Evolutionary conservation across 2,888 invertebrate species (phyloP).

Genomic region (Chalcis sispes): DNA sequence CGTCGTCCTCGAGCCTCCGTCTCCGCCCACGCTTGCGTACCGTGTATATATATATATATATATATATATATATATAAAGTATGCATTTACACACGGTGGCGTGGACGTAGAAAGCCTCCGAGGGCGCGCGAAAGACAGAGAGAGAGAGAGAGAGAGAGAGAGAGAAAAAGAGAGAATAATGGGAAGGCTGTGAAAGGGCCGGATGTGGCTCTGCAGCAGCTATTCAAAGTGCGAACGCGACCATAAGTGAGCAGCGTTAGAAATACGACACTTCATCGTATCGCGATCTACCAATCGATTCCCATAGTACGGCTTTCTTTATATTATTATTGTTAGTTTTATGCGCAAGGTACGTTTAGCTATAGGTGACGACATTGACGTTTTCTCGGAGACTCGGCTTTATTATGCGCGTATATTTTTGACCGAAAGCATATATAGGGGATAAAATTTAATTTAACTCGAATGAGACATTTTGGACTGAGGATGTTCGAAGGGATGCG

Average conservation of each 20-base stretch:
- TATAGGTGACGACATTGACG: not conserved
- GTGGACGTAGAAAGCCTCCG: too few relatives aligned
- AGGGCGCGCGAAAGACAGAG: not conserved
- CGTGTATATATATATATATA: not conserved
- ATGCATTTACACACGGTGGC: too few relatives aligned
- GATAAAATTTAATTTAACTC: not conserved
- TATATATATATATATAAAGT: not conserved
- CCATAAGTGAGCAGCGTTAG: constrained; percentile 72
- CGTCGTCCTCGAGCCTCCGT: constrained; percentile 22
- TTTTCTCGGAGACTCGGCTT: not conserved
- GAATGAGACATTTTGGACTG: too few relatives aligned
- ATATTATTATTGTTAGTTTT: constrained; percentile 41
- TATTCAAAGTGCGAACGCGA: constrained; percentile 47
- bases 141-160: constrained; percentile 7
- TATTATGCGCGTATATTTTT: not conserved
- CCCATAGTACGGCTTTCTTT: constrained; percentile 63
- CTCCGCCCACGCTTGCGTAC: constrained; percentile 11
- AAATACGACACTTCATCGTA: constrained; percentile 73
- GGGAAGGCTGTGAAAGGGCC: constrained; percentile 69
- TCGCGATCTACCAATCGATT: constrained; percentile 71
- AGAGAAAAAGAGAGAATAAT: constrained; percentile 46
- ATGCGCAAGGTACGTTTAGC: not conserved
- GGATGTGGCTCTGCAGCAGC: constrained; percentile 74
- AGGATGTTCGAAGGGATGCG: too few relatives aligned
- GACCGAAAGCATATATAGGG: not conserved